phyloP scores from a whole-genome alignment of 2,888 invertebrate species.

The Polyommatus icarus region DNA sequence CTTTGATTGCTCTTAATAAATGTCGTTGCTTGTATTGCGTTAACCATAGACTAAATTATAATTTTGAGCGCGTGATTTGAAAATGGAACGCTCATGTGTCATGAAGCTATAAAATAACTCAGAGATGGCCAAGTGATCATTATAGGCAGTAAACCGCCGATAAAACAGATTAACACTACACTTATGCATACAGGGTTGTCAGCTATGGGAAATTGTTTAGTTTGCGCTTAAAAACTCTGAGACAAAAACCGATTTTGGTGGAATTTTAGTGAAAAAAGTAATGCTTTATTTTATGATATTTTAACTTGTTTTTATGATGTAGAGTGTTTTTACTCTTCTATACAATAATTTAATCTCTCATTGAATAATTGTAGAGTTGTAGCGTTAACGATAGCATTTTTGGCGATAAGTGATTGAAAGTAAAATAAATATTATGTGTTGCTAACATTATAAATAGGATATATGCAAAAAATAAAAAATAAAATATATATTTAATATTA shows the following conservation, averaged over 20 bases:
- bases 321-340: no score
- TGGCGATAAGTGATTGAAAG: not conserved
- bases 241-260: not conserved
- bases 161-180: slow-evolving; percentile 74
- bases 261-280: not conserved
- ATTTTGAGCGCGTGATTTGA: slow-evolving; percentile 38
- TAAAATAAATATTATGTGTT: not conserved
- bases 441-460: no score
- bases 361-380: no score
- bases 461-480: not conserved
- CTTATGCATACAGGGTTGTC: slow-evolving; percentile 63
- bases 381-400: not conserved
- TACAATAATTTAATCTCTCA: no score
- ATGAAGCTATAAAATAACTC: slow-evolving; percentile 35
- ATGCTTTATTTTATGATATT: not conserved
- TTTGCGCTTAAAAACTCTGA: not conserved
- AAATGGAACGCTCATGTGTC: slow-evolving; percentile 38
- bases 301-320: no score
- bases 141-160: slow-evolving; percentile 74
- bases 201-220: slow-evolving; percentile 43
- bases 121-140: slow-evolving; percentile 58
- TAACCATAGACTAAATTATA: slow-evolving; percentile 31
- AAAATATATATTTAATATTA: no score
- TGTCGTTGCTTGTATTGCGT: not conserved
- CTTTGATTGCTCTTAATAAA: not conserved